Evolutionary conservation across 2,888 invertebrate species (phyloP), one percentile per base, ranked within the genome.

Genomic region (Drosophila nigricruria): DNA sequence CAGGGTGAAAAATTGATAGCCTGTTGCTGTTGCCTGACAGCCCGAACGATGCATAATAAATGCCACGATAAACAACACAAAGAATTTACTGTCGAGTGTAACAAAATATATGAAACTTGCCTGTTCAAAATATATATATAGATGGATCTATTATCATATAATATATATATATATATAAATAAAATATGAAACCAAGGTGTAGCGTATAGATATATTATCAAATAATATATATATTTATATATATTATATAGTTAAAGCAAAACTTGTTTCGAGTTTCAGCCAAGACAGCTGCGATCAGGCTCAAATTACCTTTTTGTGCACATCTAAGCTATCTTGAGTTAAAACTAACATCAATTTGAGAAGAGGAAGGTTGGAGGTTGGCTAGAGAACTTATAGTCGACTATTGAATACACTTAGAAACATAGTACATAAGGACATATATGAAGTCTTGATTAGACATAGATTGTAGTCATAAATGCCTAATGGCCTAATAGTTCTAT

Each of bases 31-130:
- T 74, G 59, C 82, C 76, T 52, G 78, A 70, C 83, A 83, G 79
- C 84, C 30, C 86, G 70, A 82, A 81, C 87, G 84, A 81, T 82
- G 82, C 82, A 82, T 87, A 86, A 83, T 79, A 84, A 83, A 87
- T 84, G 87, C 72, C 74, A 83, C 77, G 68, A 80, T 84, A 86
- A 83, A 80, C 79, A 81, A 77, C 79, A 69, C 62, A 56, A 70
- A 81, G 79, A 81, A 81, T 77, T 67, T 71, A 76, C 79, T 72
- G 59, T 32, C 34, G 42, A 52, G 47, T 30, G n/a, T 18, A 62
- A 62, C 58, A 50, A 54, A 50, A 65, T 66, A 65, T 66, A 60
- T 67, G 56, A 54, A 61, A 36, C 34, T 23, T 4, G 32, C 2
- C 43, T 16, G 5, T n/a, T 14, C 42, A 59, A 59, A 59, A 59